Percentiles rank a stretch among this genome's conserved stretches.
Evolutionary conservation across 2,797 vertebrate genomes (phyloP).

Genomic region (Mormyrops boulengeri): DNA sequence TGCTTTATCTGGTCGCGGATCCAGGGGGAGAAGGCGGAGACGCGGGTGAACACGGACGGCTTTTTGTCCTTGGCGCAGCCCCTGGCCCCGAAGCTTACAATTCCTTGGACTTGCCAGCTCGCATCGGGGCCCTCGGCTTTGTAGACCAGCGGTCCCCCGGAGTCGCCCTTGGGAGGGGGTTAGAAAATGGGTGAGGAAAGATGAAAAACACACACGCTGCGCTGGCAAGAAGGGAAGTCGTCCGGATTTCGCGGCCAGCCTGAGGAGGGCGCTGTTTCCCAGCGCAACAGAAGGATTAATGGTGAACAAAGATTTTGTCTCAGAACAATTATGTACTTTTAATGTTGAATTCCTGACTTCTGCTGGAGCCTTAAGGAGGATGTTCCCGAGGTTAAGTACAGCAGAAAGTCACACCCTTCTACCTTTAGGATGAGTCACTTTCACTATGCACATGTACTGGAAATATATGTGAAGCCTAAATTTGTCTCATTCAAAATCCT

Average conservation of each 20-base stretch:
- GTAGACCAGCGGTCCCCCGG: conserved; percentile 59
- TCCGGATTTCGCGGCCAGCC: not conserved
- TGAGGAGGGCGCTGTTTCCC: not conserved
- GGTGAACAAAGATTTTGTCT: not conserved
- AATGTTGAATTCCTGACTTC: not conserved
- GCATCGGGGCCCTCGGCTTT: not conserved
- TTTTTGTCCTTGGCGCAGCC: conserved; percentile 62
- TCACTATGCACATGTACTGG: not conserved
- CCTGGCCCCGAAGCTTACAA: conserved; percentile 55
- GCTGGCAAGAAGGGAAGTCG: not conserved
- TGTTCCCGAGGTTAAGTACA: not conserved
- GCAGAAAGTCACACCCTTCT: not conserved
- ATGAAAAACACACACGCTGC: not conserved
- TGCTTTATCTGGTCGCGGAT: conserved; percentile 55
- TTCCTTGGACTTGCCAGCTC: conserved; percentile 59
- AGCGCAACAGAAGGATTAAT: not conserved
- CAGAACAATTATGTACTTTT: not conserved
- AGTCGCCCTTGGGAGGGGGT: conserved; percentile 49
- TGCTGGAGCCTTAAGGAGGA: not conserved
- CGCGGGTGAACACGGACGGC: conserved; percentile 61
- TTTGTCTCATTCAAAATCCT: not conserved
- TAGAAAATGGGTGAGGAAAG: not conserved
- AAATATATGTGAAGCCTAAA: not conserved
- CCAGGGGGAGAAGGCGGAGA: conserved; percentile 61
- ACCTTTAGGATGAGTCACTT: not conserved